Base-by-base conservation (phyloP, 1,140 invertebrate genomes). In the Zaprionus taronus region DNA sequence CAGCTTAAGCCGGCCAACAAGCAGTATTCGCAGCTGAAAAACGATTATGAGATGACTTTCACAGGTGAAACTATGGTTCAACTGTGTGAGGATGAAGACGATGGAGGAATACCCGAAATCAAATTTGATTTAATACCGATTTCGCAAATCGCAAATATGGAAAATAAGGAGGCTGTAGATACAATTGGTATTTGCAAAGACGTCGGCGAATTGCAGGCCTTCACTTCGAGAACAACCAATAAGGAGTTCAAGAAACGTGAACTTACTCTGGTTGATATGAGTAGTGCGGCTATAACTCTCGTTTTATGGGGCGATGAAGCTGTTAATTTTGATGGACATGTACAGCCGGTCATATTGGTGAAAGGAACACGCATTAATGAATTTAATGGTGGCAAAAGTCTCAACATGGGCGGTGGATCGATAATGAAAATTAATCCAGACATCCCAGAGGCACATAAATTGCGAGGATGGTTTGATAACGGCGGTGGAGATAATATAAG, bases 11-110 rank as follows among this genome's bases (percentile, higher is more conserved):
- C 96, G 17, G 98, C 98, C 1, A 99, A 99, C 92, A 99, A 98
- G 92, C 95, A 97, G 84, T 99, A 95, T 90, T 95, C 95, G 15
- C 95, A 93, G 49, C 92, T 99, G 12, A 97, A 98, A 56, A 98
- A 99, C 93, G 98, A 99, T 92, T 99, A 99, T 91, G 99, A 99
- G 91, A 97, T 99, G 95, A 97, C 97, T 0, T 96, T 99, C 80
- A 96, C 94, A n/a, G 93, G 94, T 20, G 97, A 99, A 36, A 97
- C 97, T 0, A 94, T 96, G 77, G 94, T 99, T 7, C 94, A 95
- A 41, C 94, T 95, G 58, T 97, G 96, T 81, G 93, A 94, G 58
- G 94, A 95, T 68, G 96, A 95, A 11, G 95, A 95, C 51, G 86
- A 92, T 17, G 71, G 67, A 2, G 80, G 61, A 28, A 95, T 99